Evolutionary conservation across 2,888 invertebrate genomes (phyloP).

Genomic region (Linnaemya tessellans): DNA sequence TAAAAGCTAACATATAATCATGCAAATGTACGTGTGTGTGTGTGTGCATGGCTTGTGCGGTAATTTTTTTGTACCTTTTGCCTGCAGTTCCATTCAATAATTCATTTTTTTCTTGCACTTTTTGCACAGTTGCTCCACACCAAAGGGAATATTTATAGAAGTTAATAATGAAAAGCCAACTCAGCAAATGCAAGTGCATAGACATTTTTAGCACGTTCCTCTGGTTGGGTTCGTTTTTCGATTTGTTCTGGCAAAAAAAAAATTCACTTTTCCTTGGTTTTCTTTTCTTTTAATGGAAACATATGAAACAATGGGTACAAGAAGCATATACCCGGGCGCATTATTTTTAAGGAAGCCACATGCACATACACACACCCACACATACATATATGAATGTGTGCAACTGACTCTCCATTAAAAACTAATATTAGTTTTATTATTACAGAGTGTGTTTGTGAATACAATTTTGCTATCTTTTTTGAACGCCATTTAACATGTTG

Average conservation of each 20-base stretch:
- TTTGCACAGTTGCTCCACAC: background rate
- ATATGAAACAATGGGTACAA: constrained; percentile 39
- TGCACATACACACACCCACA: background rate
- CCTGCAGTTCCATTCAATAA: constrained; percentile 17
- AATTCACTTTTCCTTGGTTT: background rate
- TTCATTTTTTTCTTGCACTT: background rate
- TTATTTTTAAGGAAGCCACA: background rate
- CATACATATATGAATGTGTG: background rate
- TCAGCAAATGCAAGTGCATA: constrained; percentile 24
- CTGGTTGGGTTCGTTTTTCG: constrained; percentile 9
- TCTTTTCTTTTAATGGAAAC: constrained; percentile 1
- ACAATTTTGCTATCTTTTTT: constrained; percentile 8
- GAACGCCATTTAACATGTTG: constrained; percentile 42
- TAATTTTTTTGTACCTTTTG: background rate
- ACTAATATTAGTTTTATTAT: background rate
- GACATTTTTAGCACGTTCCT: constrained; percentile 10
- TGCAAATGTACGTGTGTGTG: background rate
- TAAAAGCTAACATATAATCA: too few relatives aligned
- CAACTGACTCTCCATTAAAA: background rate
- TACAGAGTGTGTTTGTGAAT: background rate
- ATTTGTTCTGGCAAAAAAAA: background rate
- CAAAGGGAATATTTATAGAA: constrained; percentile 4
- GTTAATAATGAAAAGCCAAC: constrained; percentile 47
- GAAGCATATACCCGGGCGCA: constrained; percentile 23
- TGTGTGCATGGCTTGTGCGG: too few relatives aligned